Percentiles rank a stretch among this genome's conserved stretches.
Evolutionary conservation across 2,888 invertebrate species (phyloP).

Genomic region (Melanostoma mellinum): DNA sequence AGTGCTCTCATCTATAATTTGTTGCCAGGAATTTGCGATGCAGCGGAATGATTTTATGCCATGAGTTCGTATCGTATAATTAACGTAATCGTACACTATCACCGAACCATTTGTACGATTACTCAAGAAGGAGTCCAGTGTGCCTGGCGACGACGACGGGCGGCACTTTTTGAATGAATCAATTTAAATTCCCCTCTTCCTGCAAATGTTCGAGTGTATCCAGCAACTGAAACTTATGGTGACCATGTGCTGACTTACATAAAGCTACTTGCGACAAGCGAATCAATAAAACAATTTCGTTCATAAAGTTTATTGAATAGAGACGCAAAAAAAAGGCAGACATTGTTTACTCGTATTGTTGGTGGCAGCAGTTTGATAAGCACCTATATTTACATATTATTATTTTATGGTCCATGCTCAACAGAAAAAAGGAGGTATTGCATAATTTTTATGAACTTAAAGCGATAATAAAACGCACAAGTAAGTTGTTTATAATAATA

Average conservation of each 20-base stretch:
- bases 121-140: constrained; percentile 6
- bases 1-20: constrained; percentile 10
- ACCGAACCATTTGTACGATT: background rate
- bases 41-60: constrained; percentile 34
- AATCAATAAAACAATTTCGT: constrained; percentile 23
- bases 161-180: constrained; percentile 60
- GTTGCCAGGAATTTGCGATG: constrained; percentile 16
- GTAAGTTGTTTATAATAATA: no score
- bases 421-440: no score
- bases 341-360: background rate
- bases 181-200: constrained; percentile 27
- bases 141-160: background rate
- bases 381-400: no score
- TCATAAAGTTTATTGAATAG: no score
- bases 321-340: background rate
- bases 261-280: constrained; percentile 12
- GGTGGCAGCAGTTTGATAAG: no score
- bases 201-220: constrained; percentile 37
- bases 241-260: constrained; percentile 15
- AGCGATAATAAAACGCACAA: no score
- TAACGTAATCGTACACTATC: constrained; percentile 61
- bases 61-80: constrained; percentile 50
- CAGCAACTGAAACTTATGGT: constrained; percentile 14
- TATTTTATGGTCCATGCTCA: no score
- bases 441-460: no score